Percentiles rank a stretch among this genome's conserved stretches.
These are phyloP conservation scores for Passer montanus DNA, from an alignment of 2,113 vertebrate genomes.

Conservation along the genomic window DNA sequence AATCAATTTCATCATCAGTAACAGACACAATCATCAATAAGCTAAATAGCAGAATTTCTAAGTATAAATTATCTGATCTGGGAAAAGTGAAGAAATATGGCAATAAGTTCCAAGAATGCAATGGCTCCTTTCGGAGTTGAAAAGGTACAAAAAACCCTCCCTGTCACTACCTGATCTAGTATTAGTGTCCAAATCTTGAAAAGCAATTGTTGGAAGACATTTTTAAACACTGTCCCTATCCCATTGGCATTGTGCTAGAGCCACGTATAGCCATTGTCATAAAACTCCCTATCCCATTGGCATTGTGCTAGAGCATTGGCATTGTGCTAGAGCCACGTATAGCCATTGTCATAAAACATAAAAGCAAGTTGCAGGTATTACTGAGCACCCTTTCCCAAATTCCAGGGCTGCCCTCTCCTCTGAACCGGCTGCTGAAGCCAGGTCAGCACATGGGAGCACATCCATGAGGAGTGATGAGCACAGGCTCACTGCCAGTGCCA, in stretches of 20 bases:
- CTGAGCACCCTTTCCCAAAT: neutral
- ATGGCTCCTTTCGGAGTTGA: neutral
- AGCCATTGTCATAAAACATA: neutral
- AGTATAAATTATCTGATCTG: neutral
- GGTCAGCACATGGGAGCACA: neutral
- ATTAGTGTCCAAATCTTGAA: neutral
- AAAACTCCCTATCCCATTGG: neutral
- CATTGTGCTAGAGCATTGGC: neutral
- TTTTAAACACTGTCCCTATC: neutral
- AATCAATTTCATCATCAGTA: neutral
- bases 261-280: neutral
- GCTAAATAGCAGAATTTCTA: neutral
- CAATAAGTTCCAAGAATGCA: neutral
- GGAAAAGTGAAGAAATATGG: neutral
- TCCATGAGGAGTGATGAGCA: neutral
- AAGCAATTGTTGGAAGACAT: neutral
- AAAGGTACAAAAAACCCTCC: neutral
- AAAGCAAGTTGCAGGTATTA: neutral
- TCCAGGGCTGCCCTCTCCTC: neutral
- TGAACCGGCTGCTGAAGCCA: neutral
- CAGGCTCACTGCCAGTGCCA: fast-evolving
- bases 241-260: neutral
- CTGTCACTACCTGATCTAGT: neutral
- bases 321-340: too few relatives aligned
- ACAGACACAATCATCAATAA: neutral